Conservation (phyloP, 2,797 vertebrate species). For the Paramormyrops hopkinsi region DNA sequence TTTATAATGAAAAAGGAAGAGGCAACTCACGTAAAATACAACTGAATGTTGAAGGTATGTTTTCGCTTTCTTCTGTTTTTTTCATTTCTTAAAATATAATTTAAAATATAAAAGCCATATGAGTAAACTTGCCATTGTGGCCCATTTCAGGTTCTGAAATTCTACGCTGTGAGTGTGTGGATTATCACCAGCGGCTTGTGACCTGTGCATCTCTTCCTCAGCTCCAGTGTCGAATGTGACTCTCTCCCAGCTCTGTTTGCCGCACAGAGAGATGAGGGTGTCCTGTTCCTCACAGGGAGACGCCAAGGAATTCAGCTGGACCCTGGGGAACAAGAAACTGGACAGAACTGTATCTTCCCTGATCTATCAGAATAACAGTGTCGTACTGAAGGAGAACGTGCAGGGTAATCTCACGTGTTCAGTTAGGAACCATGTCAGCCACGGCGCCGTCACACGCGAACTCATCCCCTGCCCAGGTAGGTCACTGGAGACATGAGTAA, state of each 20-base stretch:
- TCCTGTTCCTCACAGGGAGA: slow-evolving; percentile 14
- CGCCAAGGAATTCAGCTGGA: neutral
- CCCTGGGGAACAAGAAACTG: neutral
- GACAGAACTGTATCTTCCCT: neutral
- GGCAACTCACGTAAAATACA: neutral
- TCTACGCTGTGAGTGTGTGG: neutral
- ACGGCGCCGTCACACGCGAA: neutral
- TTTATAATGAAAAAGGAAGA: neutral
- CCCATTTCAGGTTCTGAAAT: neutral
- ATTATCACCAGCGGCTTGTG: neutral
- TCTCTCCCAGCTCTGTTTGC: slow-evolving; percentile 12
- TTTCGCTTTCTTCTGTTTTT: neutral
- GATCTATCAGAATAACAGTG: neutral
- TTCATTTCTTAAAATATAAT: neutral
- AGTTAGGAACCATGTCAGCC: neutral
- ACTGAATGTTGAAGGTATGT: slow-evolving; percentile 3
- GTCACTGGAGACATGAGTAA: neutral
- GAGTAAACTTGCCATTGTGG: neutral
- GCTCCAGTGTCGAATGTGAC: neutral
- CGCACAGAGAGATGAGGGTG: slow-evolving; percentile 14
- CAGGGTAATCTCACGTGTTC: neutral
- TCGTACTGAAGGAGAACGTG: slow-evolving; percentile 14
- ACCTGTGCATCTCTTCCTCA: neutral
- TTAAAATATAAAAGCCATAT: neutral
- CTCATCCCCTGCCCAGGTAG: slow-evolving; percentile 7